Evolutionary conservation across 2,888 invertebrate genomes (phyloP).

Genomic region (Idaea dimidiata): DNA sequence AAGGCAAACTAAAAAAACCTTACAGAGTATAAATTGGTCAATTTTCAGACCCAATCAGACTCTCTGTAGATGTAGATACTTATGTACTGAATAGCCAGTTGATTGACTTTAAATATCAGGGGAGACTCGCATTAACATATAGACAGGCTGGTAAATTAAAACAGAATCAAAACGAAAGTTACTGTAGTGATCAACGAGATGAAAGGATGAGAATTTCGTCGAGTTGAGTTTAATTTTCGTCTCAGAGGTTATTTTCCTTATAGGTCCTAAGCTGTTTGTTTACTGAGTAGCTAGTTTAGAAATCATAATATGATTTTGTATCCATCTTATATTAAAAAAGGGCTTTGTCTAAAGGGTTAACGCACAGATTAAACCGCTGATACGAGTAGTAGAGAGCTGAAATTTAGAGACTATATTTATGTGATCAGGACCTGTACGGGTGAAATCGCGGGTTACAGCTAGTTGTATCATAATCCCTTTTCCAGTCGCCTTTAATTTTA

Average conservation of each 20-base stretch:
- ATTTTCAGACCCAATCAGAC: constrained; percentile 34
- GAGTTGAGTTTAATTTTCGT: not conserved
- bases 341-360: too few relatives aligned
- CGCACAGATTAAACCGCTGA: too few relatives aligned
- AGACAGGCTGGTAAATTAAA: constrained; percentile 32
- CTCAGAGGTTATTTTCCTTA: not conserved
- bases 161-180: constrained; percentile 22
- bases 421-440: too few relatives aligned
- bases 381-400: too few relatives aligned
- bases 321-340: too few relatives aligned
- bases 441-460: too few relatives aligned
- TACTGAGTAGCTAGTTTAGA: not conserved
- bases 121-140: constrained; percentile 46
- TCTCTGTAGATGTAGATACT: constrained; percentile 16
- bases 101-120: constrained; percentile 45
- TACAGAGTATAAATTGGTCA: constrained; percentile 13
- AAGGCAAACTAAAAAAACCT: not conserved
- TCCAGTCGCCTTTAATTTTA: too few relatives aligned
- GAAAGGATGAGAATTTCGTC: not conserved
- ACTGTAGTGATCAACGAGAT: constrained; percentile 13
- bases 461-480: too few relatives aligned
- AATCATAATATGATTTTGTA: not conserved
- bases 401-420: too few relatives aligned
- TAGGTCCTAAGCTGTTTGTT: not conserved
- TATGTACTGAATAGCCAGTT: constrained; percentile 14